Base-by-base conservation (phyloP, 2,797 vertebrate species). In the Sebastes flavidus region DNA sequence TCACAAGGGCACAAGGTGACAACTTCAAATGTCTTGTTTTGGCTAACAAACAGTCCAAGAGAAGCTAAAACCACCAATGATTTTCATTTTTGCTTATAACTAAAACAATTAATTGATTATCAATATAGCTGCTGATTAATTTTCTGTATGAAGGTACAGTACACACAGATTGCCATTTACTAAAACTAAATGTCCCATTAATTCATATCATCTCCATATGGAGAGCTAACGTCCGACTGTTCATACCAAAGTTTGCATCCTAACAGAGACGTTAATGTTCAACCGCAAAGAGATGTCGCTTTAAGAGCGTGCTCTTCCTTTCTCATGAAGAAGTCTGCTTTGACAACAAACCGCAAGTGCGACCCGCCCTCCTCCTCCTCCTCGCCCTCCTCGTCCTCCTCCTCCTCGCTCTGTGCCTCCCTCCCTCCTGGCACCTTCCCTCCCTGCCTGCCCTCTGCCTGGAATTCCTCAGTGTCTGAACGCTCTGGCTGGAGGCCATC, bases 391-490 rank as follows among this genome's bases (percentile, higher is more conserved):
- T 86, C 83, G 63, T 18, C 32, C 38, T 86, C 38, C 38, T 42
- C 92, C 87, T 93, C 85, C 38, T 88, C 66, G 13, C 75, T 88
- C 67, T 38, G 69, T 65, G 12, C 20, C 66, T 84, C 77, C 84
- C 70, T 88, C 87, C 88, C 87, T 80, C 85, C 85, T 87, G 72
- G 81, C 85, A 87, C 77, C 86, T 81, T 78, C 83, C 75, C 77
- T 83, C 86, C 80, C 81, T 90, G 87, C 88, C 81, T 88, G 84
- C 84, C 82, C 91, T 93, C 90, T 88, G 91, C 86, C 89, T 92
- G 89, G 92, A 95, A 95, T 95, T 96, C 92, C 92, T 95, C 87
- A 84, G 89, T 87, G 94, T 96, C 94, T 95, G 94, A 95, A 93
- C 89, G 80, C 79, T 90, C 84, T 96, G 94, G 93, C 94, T 88